Evolutionary conservation across 2,113 vertebrate species (phyloP).

Genomic region (Gymnocephalus cernua): DNA sequence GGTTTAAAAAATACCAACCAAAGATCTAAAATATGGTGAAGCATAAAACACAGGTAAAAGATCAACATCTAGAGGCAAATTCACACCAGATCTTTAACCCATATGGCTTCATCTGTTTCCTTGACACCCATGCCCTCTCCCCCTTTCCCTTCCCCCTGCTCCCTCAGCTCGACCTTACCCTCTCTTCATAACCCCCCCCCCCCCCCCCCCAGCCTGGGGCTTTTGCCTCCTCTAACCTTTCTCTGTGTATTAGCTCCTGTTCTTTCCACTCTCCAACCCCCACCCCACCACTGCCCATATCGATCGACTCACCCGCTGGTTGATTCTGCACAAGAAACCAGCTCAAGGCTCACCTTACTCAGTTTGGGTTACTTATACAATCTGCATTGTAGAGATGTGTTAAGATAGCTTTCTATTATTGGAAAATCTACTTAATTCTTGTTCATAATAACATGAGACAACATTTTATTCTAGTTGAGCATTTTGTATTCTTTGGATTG

Average conservation of each 20-base stretch:
- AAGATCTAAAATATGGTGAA: constrained; percentile 23
- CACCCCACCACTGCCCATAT: constrained; percentile 40
- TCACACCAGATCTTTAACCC: constrained; percentile 63
- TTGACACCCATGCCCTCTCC: constrained; percentile 53
- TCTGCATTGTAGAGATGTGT: background rate
- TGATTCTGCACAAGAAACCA: constrained; percentile 31
- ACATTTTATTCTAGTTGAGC: background rate
- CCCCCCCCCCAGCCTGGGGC: constrained; percentile 31
- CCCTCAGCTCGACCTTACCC: constrained; percentile 41
- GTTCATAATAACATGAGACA: background rate
- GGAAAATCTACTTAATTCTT: background rate
- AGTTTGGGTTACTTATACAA: constrained; percentile 14
- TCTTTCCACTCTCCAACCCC: constrained; percentile 47
- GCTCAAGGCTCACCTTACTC: constrained; percentile 31
- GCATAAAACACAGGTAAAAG: background rate
- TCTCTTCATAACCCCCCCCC: constrained; percentile 6
- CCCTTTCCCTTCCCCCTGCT: constrained; percentile 48
- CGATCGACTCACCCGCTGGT: constrained; percentile 55
- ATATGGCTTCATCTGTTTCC: constrained; percentile 60
- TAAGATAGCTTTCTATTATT: background rate
- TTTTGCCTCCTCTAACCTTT: constrained; percentile 52
- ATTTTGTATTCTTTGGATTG: constrained; percentile 19
- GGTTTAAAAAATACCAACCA: constrained; percentile 7
- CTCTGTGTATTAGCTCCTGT: constrained; percentile 48
- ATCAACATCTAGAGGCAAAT: constrained; percentile 66